Percentiles rank a stretch among this genome's conserved stretches.
These are phyloP conservation scores for Synanceia verrucosa DNA, from an alignment of 2,797 vertebrate species.

Conservation along the genomic window DNA sequence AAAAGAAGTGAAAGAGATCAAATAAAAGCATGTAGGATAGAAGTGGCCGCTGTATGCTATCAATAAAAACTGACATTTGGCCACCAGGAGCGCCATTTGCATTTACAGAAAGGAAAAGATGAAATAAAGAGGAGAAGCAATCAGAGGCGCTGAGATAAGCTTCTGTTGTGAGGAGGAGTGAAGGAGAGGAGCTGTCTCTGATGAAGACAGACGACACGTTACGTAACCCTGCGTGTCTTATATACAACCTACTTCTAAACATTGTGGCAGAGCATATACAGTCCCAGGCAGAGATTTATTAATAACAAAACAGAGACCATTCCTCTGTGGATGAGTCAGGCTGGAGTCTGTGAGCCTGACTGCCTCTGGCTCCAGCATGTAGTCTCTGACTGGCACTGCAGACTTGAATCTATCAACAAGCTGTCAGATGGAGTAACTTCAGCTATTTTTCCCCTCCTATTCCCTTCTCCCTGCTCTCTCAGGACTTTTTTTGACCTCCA, in stretches of 20 bases:
- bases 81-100: not conserved
- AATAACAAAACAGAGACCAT: conserved; percentile 56
- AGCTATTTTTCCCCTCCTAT: conserved; percentile 12
- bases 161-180: conserved; percentile 21
- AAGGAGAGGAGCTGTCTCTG: not conserved
- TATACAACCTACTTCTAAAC: conserved; percentile 29
- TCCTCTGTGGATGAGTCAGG: conserved; percentile 63
- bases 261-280: conserved; percentile 11
- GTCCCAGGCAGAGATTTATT: conserved; percentile 52
- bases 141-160: conserved; percentile 30
- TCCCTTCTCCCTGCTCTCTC: conserved; percentile 16
- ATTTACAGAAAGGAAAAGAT: conserved; percentile 1
- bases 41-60: conserved; percentile 1
- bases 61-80: not conserved
- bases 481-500: conserved; percentile 16
- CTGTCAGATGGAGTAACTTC: conserved; percentile 53
- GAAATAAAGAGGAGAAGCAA: not conserved
- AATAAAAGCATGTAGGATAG: conserved; percentile 20
- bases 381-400: conserved; percentile 43
- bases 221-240: conserved; percentile 11
- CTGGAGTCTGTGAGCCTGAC: conserved; percentile 48
- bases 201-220: conserved; percentile 2
- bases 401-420: conserved; percentile 64
- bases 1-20: conserved; percentile 26
- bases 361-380: conserved; percentile 48